Conservation (phyloP, 2,888 invertebrate genomes). For the Furcula furcula region DNA sequence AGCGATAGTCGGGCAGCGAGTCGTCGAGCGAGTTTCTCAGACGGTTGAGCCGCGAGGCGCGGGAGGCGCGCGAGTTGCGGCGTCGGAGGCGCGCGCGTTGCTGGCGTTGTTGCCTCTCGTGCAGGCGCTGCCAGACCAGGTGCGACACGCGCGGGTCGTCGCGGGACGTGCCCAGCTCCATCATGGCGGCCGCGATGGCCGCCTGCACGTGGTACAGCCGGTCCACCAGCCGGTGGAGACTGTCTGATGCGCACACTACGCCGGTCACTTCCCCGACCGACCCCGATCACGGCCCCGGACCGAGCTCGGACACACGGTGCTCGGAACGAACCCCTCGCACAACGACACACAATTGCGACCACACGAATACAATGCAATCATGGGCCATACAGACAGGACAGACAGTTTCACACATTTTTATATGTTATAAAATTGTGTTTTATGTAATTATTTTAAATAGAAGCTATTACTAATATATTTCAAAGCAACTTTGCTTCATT, state of each 20-base stretch:
- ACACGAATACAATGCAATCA: no score
- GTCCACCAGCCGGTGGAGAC: slow-evolving; percentile 63
- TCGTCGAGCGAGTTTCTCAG: neutral
- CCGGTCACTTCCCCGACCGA: slow-evolving; percentile 26
- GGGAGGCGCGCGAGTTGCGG: neutral
- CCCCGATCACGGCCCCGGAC: no score
- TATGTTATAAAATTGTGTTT: no score
- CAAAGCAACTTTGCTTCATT: no score
- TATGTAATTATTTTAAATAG: no score
- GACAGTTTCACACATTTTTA: no score
- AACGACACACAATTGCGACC: no score
- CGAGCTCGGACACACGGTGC: no score
- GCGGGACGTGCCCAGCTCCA: slow-evolving; percentile 38
- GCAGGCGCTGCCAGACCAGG: slow-evolving; percentile 33
- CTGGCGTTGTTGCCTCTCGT: no score
- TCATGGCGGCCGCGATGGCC: slow-evolving; percentile 39
- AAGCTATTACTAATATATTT: no score
- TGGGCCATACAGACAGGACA: no score
- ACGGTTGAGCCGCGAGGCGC: neutral
- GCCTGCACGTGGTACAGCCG: slow-evolving; percentile 54
- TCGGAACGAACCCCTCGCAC: no score
- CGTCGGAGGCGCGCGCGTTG: neutral
- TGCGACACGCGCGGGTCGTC: slow-evolving; percentile 50
- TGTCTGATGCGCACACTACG: slow-evolving; percentile 58
- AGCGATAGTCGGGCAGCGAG: neutral